Evolutionary conservation across 2,113 vertebrate genomes (phyloP), one percentile per base, ranked within the genome.

Genomic region (Zonotrichia leucophrys): DNA sequence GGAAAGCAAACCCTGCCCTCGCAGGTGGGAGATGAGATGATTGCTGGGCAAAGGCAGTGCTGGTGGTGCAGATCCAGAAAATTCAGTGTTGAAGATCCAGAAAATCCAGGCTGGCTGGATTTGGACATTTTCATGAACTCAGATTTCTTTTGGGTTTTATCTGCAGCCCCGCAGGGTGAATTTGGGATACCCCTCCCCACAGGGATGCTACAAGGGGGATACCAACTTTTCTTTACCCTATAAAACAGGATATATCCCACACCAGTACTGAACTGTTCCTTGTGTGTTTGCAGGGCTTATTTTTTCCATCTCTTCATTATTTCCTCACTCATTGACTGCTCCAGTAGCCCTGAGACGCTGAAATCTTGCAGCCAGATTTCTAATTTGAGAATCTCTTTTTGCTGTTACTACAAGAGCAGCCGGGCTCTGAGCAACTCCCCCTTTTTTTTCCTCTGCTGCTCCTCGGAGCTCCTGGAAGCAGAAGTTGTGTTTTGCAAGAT

Each of bases 311-410:
- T 68, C 60, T 30, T 25, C 60, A 47, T 87, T 35, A 49, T 91
- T 75, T 84, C 60, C 83, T 95, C 62, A 13, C 74, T 62, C 77
- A 53, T 19, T 91, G 89, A 46, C 20, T 10, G 66, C 83, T 94
- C 78, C 81, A 62, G 77, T 16, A 74, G 89, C 77, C 77, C 0
- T n/a, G 2, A 79, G 82, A 85, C 20, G 2, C 59, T 3, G 49
- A 46, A 58, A 87, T n/a, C 70, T 89, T 73, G 67, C 72, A 63
- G 91, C 53, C 94, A 85, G 84, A 79, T 79, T 89, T 76, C 84
- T 31, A 50, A 50, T 60, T 64, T 13, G 62, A 85, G 87, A 28
- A 86, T 24, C 5, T 30, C 24, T 33, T 35, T 35, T 41, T 39
- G 70, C 39, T 85, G 59, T 55, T 46, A 30, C 69, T 52, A 33